phyloP scores from a whole-genome alignment of 37 sponge, comb jelly and placozoan genomes.

The Diacarnus erythraeanus region DNA sequence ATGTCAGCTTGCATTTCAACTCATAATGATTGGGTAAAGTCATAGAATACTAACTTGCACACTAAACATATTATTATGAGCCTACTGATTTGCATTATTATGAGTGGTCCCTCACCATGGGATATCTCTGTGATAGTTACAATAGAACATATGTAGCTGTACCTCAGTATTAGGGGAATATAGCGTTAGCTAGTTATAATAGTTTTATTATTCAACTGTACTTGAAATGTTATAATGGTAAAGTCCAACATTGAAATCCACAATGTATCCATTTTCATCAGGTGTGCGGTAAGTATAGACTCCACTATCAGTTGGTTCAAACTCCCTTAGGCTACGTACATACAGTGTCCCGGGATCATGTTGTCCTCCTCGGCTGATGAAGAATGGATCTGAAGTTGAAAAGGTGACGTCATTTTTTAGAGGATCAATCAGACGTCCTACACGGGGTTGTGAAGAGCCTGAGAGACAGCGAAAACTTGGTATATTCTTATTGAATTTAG shows the following conservation, averaged over 20 bases:
- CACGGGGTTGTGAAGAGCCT: background rate
- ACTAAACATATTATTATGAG: too few species aligned
- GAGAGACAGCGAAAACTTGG: background rate
- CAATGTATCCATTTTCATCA: slow-evolving; percentile 5
- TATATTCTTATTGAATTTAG: background rate
- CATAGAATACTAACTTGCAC: too few species aligned
- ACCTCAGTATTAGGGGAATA: too few species aligned
- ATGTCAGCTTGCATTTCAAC: too few species aligned
- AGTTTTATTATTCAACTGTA: too few species aligned
- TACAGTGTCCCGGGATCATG: background rate
- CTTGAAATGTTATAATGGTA: too few species aligned
- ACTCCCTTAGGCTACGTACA: background rate
- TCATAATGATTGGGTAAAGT: too few species aligned
- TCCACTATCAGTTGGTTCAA: background rate
- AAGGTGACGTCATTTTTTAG: background rate
- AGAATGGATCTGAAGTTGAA: background rate
- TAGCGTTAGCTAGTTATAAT: too few species aligned
- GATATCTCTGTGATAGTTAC: too few species aligned
- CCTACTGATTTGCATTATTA: too few species aligned
- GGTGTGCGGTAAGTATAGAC: slow-evolving; percentile 15
- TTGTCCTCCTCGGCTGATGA: background rate
- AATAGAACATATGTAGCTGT: too few species aligned
- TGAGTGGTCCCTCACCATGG: too few species aligned
- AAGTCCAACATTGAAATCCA: slow-evolving; percentile 12
- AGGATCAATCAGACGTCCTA: background rate